Conservation (phyloP, 2,888 invertebrate species). For the Schizotus pectinicornis region DNA sequence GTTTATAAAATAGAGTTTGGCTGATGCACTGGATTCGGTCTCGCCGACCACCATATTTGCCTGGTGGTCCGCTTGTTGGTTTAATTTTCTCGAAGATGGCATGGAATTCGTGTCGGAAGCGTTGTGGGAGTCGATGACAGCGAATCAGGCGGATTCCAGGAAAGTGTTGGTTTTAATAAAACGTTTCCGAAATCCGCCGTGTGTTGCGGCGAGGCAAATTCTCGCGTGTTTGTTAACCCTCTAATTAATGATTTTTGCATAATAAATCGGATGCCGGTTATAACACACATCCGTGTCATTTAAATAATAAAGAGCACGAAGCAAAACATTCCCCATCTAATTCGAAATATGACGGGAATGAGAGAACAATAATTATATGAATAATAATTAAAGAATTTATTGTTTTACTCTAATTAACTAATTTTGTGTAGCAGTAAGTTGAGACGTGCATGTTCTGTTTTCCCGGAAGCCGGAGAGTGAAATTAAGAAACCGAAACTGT, state of each 20-base stretch:
- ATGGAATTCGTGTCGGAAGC: too few species aligned
- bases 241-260: constrained; percentile 29
- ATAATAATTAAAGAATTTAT: constrained; percentile 29
- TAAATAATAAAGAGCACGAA: constrained; percentile 36
- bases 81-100: too few species aligned
- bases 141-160: too few species aligned
- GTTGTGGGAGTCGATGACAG: too few species aligned
- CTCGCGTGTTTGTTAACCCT: constrained; percentile 25
- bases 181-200: constrained; percentile 11
- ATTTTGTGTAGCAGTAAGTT: constrained; percentile 13
- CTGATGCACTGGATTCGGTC: too few species aligned
- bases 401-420: constrained; percentile 29
- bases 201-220: constrained; percentile 7
- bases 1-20: too few species aligned
- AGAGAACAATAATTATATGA: constrained; percentile 30
- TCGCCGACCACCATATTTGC: too few species aligned
- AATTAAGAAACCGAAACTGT: constrained; percentile 22
- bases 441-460: constrained; percentile 10
- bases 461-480: constrained; percentile 11
- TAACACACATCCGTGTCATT: constrained; percentile 38
- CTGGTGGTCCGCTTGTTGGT: too few species aligned
- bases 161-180: background rate
- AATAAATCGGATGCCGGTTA: constrained; percentile 26
- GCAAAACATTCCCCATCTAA: constrained; percentile 32
- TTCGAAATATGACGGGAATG: constrained; percentile 19